Conservation (phyloP, 2,888 invertebrate genomes). For the Callinectes sapidus region DNA sequence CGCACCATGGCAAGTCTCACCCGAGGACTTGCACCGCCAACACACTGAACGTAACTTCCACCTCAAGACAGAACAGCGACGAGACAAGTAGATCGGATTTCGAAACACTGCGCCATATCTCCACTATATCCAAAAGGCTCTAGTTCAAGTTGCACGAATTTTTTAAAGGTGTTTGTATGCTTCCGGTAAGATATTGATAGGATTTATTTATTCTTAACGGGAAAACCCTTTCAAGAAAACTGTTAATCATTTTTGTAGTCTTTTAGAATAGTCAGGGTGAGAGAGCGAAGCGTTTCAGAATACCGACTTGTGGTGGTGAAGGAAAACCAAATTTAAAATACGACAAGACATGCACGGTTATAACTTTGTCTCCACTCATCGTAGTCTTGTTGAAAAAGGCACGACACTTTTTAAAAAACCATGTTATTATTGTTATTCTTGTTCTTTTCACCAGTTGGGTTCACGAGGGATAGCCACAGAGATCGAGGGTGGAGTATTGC, state of each 20-base stretch:
- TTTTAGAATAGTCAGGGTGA: too few relatives aligned
- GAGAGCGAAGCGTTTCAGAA: background rate
- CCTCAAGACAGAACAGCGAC: background rate
- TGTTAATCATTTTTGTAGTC: too few relatives aligned
- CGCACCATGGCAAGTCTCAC: constrained; percentile 18
- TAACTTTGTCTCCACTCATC: background rate
- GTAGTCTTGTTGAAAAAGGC: constrained; percentile 19
- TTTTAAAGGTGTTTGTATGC: too few relatives aligned
- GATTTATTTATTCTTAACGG: too few relatives aligned
- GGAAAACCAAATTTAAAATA: background rate
- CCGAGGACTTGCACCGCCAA: background rate
- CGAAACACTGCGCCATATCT: too few relatives aligned
- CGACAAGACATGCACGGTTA: background rate
- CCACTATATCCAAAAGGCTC: too few relatives aligned
- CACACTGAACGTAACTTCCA: background rate
- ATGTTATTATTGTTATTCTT: background rate
- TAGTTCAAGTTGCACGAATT: too few relatives aligned
- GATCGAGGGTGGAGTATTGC: background rate
- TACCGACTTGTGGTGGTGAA: background rate
- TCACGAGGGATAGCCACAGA: background rate
- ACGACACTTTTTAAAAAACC: background rate
- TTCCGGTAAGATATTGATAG: too few relatives aligned
- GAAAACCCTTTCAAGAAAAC: too few relatives aligned
- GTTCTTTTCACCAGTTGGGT: background rate
- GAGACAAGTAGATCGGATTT: background rate